Conservation (phyloP, 2,888 invertebrate genomes). For the Metalampra italica region DNA sequence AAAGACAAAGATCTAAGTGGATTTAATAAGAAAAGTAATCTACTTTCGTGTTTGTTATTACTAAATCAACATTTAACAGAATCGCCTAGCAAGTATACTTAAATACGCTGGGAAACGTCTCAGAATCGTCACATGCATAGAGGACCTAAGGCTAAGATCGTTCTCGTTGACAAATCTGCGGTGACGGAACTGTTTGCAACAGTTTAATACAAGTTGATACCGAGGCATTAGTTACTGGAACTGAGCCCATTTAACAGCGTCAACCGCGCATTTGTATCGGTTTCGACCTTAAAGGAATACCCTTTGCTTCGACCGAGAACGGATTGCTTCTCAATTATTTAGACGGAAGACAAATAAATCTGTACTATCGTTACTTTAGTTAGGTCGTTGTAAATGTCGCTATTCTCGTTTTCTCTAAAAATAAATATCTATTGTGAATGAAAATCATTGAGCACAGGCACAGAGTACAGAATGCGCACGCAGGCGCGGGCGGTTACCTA, state of each 20-base stretch:
- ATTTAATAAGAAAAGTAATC: no score
- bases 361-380: background rate
- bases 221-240: conserved; percentile 61
- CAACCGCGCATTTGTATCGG: conserved; percentile 71
- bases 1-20: no score
- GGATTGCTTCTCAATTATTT: conserved; percentile 11
- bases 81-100: no score
- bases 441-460: no score
- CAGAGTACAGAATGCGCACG: no score
- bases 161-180: conserved; percentile 59
- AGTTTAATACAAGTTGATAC: conserved; percentile 66
- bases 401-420: background rate
- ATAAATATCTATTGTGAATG: no score
- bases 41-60: no score
- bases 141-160: conserved; percentile 37
- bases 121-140: conserved; percentile 52
- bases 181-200: conserved; percentile 54
- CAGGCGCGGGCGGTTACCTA: no score
- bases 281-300: conserved; percentile 22
- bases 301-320: conserved; percentile 2
- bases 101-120: conserved; percentile 2
- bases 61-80: no score
- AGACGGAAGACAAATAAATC: conserved; percentile 3
- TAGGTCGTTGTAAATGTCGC: background rate
- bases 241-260: conserved; percentile 68